Evolutionary conservation across 2,888 invertebrate species (phyloP), one percentile per base, ranked within the genome.

Genomic region (Lapara coniferarum): DNA sequence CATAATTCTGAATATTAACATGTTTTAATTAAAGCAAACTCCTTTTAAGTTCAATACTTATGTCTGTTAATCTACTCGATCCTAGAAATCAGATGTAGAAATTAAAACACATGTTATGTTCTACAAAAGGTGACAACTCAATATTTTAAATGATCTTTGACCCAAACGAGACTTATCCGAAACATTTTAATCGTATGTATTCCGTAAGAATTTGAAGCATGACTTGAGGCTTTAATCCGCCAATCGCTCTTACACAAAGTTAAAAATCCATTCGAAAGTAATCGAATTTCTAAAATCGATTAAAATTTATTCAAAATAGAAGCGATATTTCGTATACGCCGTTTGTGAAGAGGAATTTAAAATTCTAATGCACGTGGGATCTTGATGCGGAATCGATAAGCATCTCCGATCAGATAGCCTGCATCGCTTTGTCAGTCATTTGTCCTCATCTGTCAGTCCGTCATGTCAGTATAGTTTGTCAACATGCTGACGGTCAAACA

Each of bases 311-410:
- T 63, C 63, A 63, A 63, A 63, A 49, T 63, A 46, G 63, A 63
- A 63, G 49, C 63, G 46, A 49, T 63, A 49, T 63, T 63, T 63
- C 63, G 63, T 63, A 49, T 63, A 49, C 46, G 63, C 19, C 46
- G 63, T 63, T 63, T 53, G 68, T 44, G 10, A 30, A 51, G 37
- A 14, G 51, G 30, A 68, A 85, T 84, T 81, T 83, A 73, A 79
- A 78, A 84, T 83, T 84, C 80, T 81, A 85, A 85, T 85, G 71
- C 67, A 80, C 81, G 84, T 85, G 83, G 78, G 83, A 85, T 75
- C 72, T 49, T 63, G 63, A 63, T 63, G 63, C 49, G 46, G 67
- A 70, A 70, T 74, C 44, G 73, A 77, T 77, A 79, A 78, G 66
- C 74, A 80, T 82, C 81, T 76, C 46, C 10, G 71, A 74, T 75